Conservation (phyloP, 2,888 invertebrate genomes). For the Rhogogaster chlorosoma region DNA sequence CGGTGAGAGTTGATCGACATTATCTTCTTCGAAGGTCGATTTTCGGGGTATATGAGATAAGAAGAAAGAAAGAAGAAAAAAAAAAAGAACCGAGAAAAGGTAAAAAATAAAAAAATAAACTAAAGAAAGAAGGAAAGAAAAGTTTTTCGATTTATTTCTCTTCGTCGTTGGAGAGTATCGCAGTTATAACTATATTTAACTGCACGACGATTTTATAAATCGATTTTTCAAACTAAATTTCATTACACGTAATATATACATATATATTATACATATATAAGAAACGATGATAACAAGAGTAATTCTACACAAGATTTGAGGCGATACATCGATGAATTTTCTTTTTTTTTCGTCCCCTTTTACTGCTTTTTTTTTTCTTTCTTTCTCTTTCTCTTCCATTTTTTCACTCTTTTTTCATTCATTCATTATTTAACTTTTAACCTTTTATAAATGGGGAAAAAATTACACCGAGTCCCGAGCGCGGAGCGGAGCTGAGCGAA, state of each 20-base stretch:
- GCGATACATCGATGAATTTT: not conserved
- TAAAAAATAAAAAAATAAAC: not conserved
- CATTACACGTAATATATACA: not conserved
- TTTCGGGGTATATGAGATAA: not conserved
- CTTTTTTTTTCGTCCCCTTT: not conserved
- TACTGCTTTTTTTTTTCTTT: not conserved
- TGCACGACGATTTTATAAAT: not conserved
- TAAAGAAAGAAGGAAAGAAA: not conserved
- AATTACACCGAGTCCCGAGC: not conserved
- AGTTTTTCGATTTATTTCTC: constrained; percentile 18
- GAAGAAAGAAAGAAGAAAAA: not conserved
- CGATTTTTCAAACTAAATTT: constrained; percentile 27
- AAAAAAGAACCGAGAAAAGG: too few species aligned
- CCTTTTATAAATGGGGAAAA: not conserved
- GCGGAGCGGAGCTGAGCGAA: not conserved
- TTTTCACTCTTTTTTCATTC: not conserved
- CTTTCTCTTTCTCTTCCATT: not conserved
- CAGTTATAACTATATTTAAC: not conserved
- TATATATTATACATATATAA: not conserved
- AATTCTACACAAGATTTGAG: not conserved
- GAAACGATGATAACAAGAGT: not conserved
- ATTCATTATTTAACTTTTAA: constrained; percentile 1
- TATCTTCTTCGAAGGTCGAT: not conserved
- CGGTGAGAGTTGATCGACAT: not conserved
- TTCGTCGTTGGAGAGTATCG: not conserved